These are phyloP conservation scores for Cephalopterus ornatus DNA, from an alignment of 2,113 vertebrate genomes.

Conservation along the genomic window DNA sequence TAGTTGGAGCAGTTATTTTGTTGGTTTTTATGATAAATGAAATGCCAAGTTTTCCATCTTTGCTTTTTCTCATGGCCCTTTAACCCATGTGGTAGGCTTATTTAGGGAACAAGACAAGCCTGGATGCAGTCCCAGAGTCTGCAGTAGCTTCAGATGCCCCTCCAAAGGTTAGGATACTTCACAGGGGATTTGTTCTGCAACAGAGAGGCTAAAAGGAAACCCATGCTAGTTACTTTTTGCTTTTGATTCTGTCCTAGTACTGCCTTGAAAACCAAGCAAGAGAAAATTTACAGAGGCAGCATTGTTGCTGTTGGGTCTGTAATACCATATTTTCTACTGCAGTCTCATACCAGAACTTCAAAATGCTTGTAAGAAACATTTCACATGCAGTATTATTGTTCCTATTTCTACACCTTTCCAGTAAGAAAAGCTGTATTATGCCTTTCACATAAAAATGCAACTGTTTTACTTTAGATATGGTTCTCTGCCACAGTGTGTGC, in stretches of 20 bases:
- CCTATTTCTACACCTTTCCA: neutral
- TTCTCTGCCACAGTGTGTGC: neutral
- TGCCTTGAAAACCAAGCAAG: slow-evolving; percentile 10
- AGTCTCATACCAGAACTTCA: neutral
- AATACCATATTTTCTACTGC: neutral
- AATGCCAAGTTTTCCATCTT: slow-evolving; percentile 43
- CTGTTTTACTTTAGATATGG: neutral
- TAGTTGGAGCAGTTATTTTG: slow-evolving; percentile 20
- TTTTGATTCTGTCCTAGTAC: slow-evolving; percentile 2
- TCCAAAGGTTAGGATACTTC: slow-evolving; percentile 59
- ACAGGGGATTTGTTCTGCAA: slow-evolving; percentile 43
- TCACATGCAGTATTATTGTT: neutral
- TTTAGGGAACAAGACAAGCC: slow-evolving; percentile 62
- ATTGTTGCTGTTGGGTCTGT: slow-evolving; percentile 38
- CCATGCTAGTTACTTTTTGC: neutral
- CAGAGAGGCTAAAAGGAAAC: slow-evolving; percentile 32
- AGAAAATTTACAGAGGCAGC: slow-evolving; percentile 34
- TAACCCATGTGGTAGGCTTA: slow-evolving; percentile 53
- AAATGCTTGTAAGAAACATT: neutral
- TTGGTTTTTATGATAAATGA: slow-evolving; percentile 36
- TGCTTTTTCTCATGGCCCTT: slow-evolving; percentile 66
- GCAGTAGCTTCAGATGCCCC: slow-evolving; percentile 64
- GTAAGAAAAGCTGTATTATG: neutral
- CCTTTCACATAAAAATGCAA: neutral
- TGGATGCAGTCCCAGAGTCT: slow-evolving; percentile 59